Conservation (phyloP, 1,140 invertebrate species). For the Brachionus koreanus region DNA sequence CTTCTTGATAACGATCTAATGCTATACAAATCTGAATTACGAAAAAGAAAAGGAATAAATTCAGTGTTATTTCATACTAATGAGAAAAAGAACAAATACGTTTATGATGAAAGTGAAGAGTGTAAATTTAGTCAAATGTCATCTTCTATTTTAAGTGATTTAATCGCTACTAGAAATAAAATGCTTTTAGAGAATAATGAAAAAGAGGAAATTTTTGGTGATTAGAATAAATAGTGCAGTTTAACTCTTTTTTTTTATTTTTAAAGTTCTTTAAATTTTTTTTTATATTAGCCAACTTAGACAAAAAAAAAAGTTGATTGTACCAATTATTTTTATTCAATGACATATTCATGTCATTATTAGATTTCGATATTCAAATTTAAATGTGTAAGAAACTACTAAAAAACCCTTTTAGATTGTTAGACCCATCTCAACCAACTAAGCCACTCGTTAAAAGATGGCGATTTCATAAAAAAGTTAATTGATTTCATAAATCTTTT, state of each 20-base stretch:
- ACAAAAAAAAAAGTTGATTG: too few species aligned
- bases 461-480: too few species aligned
- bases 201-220: neutral
- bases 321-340: too few species aligned
- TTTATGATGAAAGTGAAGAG: neutral
- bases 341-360: too few species aligned
- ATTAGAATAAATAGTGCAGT: neutral
- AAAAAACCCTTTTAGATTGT: too few species aligned
- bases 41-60: neutral
- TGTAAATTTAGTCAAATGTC: neutral
- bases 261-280: too few species aligned
- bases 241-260: neutral
- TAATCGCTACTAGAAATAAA: neutral
- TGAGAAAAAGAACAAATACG: neutral
- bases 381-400: too few species aligned
- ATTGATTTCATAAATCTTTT: too few species aligned
- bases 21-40: neutral
- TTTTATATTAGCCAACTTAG: too few species aligned
- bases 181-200: neutral
- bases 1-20: slow-evolving; percentile 15
- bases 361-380: too few species aligned
- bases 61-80: neutral
- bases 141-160: neutral
- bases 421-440: too few species aligned
- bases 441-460: too few species aligned